These are phyloP conservation scores for Melanocharis versteri DNA, from an alignment of 2,113 vertebrate genomes.

Conservation along the genomic window DNA sequence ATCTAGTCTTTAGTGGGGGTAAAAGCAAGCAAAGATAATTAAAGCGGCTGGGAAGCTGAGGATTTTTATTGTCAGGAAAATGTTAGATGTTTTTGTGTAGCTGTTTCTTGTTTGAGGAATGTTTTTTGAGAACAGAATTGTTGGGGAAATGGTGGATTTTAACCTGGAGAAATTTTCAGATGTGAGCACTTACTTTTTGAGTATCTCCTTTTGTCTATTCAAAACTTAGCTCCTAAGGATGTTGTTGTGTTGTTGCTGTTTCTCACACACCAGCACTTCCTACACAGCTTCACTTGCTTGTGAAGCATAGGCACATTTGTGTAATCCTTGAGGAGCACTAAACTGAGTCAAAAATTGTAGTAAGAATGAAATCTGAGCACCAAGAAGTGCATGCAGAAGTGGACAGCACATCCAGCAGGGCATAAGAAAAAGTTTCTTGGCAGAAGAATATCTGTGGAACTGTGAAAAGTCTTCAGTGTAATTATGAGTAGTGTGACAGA, in stretches of 20 bases:
- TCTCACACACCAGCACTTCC: background rate
- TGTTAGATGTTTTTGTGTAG: background rate
- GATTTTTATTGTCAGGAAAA: background rate
- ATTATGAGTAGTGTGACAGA: background rate
- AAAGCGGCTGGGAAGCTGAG: background rate
- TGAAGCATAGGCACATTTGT: background rate
- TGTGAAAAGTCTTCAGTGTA: background rate
- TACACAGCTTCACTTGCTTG: background rate
- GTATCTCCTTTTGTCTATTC: background rate
- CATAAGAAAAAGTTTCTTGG: background rate
- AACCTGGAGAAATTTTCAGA: background rate
- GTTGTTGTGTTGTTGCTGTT: accelerated
- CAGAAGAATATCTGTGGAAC: background rate
- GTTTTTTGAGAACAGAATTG: background rate
- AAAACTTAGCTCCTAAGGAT: background rate
- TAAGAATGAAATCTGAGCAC: background rate
- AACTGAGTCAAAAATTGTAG: background rate
- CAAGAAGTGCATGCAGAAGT: background rate
- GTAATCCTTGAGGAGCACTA: background rate
- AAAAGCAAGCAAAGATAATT: background rate
- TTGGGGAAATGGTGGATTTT: background rate
- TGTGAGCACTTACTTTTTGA: background rate
- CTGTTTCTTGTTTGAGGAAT: background rate
- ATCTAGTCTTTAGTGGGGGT: background rate
- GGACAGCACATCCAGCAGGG: background rate